Evolutionary conservation across 2,888 invertebrate genomes (phyloP), one percentile per base, ranked within the genome.

Genomic region (Meiosimyza decipiens): DNA sequence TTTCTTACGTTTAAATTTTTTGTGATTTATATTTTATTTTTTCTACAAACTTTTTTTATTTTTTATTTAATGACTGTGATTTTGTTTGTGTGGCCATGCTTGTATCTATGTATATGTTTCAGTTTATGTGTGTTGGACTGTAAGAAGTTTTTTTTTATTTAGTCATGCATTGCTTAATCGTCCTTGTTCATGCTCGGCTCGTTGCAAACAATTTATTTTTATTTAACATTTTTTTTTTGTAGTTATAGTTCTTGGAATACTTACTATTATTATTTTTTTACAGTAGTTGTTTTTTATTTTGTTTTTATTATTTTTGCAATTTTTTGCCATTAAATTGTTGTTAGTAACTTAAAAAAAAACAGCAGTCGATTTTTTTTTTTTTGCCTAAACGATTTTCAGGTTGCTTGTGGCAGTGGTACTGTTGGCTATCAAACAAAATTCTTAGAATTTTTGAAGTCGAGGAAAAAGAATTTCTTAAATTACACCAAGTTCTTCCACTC

Each of bases 161-260:
- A 63, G 52, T 70, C 70, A 70, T 63, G 70, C 54, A 54, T 54
- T 54, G 13, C 59, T 70, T 70, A 70, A 70, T 63, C 70, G 70
- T 70, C 62, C 62, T 70, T 63, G 62, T 70, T 62, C 63, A 63
- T 28, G 70, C 62, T 60, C 69, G 60, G 69, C 69, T 69, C 49
- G 22, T 33, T 52, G 69, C 60, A 18, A 52, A 70, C 52, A 49
- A 51, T 50, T 59, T 59, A 22, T 6, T 28, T 33, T 28, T 18
- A 6, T 59, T 49, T 60, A 50, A 16, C 16, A 22, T 16, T 40
- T 40, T 40, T 40, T 40, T 40, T 28, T 28, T 28, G 28, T 18
- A 28, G 28, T 15, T 62, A 16, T 16, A 40, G 18, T 18, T 13
- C 13, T 22, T 60, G n/a, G 60, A 6, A 60, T 40, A 60, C 3